Evolutionary conservation across 2,888 invertebrate genomes (phyloP).

Genomic region (Lochmaea capreae): DNA sequence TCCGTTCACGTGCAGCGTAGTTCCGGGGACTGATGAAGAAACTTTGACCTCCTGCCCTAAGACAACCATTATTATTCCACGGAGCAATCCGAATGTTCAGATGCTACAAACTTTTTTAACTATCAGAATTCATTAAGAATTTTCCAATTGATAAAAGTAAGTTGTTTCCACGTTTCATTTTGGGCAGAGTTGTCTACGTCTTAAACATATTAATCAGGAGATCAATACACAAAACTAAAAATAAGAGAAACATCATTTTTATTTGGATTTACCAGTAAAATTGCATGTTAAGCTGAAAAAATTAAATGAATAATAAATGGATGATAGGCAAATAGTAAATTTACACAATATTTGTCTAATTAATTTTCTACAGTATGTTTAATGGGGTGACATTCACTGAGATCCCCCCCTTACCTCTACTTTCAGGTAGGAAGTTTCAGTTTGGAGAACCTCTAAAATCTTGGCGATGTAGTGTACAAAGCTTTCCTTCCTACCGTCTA

Average conservation of each 20-base stretch:
- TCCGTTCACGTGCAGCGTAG: conserved; percentile 49
- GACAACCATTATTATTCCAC: conserved; percentile 65
- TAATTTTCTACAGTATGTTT: too few relatives aligned
- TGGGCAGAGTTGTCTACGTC: conserved; percentile 62
- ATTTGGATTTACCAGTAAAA: conserved; percentile 22
- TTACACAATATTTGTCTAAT: too few relatives aligned
- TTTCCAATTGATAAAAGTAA: conserved; percentile 65
- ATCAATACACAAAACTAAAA: conserved; percentile 50
- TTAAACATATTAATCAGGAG: conserved; percentile 61
- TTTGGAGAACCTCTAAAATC: too few relatives aligned
- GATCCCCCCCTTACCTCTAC: too few relatives aligned
- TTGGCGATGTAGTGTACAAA: too few relatives aligned
- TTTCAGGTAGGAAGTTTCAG: too few relatives aligned
- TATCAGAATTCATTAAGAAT: conserved; percentile 66
- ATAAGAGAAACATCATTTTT: conserved; percentile 33
- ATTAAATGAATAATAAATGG: too few relatives aligned
- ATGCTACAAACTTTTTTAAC: conserved; percentile 66
- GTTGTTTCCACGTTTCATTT: conserved; percentile 65
- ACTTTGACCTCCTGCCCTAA: conserved; percentile 60
- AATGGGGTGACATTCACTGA: too few relatives aligned
- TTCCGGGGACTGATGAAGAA: conserved; percentile 49
- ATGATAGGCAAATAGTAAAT: too few relatives aligned
- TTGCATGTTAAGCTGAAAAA: too few relatives aligned
- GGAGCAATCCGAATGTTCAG: conserved; percentile 64
- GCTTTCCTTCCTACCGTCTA: too few relatives aligned